phyloP scores from a whole-genome alignment of 2,797 vertebrate species.

The Bufotes viridis region DNA sequence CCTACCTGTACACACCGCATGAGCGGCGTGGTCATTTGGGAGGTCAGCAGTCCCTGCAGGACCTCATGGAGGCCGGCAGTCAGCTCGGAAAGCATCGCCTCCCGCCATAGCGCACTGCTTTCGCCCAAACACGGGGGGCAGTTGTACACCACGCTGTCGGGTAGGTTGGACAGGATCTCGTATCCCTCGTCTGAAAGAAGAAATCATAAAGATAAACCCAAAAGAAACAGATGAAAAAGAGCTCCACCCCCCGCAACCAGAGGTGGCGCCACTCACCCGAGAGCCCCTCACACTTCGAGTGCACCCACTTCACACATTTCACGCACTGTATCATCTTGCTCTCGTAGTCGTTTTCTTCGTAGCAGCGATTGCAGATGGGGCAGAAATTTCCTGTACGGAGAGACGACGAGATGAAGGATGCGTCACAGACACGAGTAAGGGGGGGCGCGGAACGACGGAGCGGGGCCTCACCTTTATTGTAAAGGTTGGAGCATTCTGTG shows the following conservation, averaged over 20 bases:
- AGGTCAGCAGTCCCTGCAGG: slow-evolving; percentile 84
- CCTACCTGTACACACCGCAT: slow-evolving; percentile 84
- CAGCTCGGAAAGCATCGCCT: slow-evolving; percentile 85
- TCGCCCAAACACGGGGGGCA: slow-evolving; percentile 86
- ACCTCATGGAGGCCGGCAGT: slow-evolving; percentile 86
- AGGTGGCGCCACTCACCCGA: slow-evolving; percentile 77
- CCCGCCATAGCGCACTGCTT: slow-evolving; percentile 83
- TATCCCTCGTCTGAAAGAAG: slow-evolving; percentile 84
- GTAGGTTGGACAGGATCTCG: slow-evolving; percentile 89
- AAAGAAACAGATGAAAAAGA: not conserved
- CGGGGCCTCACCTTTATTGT: slow-evolving; percentile 83
- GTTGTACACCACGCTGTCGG: slow-evolving; percentile 89
- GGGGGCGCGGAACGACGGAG: too few relatives aligned
- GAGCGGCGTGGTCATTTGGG: slow-evolving; percentile 82
- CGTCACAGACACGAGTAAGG: not conserved
- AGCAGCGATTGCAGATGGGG: slow-evolving; percentile 92
- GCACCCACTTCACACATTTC: slow-evolving; percentile 92
- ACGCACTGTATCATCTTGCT: slow-evolving; percentile 96
- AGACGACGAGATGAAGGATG: not conserved
- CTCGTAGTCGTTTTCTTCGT: slow-evolving; percentile 92
- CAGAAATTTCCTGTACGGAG: slow-evolving; percentile 86
- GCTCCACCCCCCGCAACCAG: too few relatives aligned
- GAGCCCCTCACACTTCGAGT: slow-evolving; percentile 90
- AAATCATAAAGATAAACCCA: not conserved
- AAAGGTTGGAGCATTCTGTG: slow-evolving; percentile 86